Evolutionary conservation across 1,140 invertebrate genomes (phyloP).

Genomic region (Eumaeus atala): DNA sequence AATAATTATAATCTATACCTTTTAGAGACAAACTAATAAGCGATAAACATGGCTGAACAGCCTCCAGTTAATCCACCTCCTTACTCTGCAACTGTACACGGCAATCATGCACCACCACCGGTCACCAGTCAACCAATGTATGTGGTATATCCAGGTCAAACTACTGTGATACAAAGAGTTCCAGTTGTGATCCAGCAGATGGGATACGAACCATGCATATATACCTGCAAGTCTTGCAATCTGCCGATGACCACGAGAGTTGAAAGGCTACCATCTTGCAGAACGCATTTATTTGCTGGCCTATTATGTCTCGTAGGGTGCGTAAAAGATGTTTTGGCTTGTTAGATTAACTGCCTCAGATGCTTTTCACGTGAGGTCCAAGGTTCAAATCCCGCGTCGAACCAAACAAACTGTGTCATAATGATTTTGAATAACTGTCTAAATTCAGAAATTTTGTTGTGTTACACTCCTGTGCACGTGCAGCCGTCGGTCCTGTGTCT

Average conservation of each 20-base stretch:
- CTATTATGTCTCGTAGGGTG: not conserved
- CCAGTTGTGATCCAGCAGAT: not conserved
- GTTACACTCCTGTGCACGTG: too few relatives aligned
- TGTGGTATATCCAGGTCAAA: not conserved
- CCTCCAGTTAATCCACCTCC: not conserved
- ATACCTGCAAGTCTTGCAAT: not conserved
- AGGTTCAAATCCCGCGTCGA: too few relatives aligned
- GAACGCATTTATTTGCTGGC: not conserved
- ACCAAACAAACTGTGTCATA: not conserved
- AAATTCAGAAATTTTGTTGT: too few relatives aligned
- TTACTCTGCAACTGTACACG: not conserved
- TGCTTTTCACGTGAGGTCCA: too few relatives aligned
- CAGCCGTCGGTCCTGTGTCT: too few relatives aligned
- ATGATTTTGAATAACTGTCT: too few relatives aligned
- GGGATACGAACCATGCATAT: not conserved
- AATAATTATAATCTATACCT: too few relatives aligned
- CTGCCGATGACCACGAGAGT: not conserved
- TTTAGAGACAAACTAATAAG: too few relatives aligned
- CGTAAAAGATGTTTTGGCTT: not conserved
- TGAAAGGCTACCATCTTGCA: not conserved
- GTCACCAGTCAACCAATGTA: not conserved
- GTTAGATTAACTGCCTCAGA: too few relatives aligned
- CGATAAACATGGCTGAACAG: not conserved
- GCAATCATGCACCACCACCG: not conserved
- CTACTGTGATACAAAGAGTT: constrained; percentile 1